phyloP scores from a whole-genome alignment of 1,140 invertebrate genomes.

The Aradophagus sp. region DNA sequence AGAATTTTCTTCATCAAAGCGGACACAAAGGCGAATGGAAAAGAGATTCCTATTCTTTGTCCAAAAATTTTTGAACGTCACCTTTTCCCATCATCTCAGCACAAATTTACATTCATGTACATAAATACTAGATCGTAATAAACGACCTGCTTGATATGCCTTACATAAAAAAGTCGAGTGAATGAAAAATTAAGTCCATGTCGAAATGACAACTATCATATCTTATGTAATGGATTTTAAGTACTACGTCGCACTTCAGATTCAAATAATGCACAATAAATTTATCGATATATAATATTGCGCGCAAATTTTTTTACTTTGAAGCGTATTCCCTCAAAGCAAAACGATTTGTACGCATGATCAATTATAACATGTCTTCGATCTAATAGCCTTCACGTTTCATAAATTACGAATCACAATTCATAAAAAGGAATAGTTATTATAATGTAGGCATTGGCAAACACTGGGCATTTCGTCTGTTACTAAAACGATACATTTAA shows the following conservation, averaged over 20 bases:
- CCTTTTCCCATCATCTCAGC: slow-evolving; percentile 2
- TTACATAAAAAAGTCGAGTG: too few species aligned
- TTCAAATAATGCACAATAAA: slow-evolving; percentile 47
- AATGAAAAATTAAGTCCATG: slow-evolving; percentile 19
- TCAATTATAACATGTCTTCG: slow-evolving; percentile 9
- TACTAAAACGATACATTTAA: too few species aligned
- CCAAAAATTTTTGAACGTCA: slow-evolving; percentile 9
- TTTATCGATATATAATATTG: slow-evolving; percentile 11
- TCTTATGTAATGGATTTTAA: slow-evolving; percentile 35
- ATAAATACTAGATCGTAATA: slow-evolving; percentile 19
- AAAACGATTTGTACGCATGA: slow-evolving; percentile 6
- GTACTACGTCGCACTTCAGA: slow-evolving; percentile 36
- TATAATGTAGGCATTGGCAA: slow-evolving; percentile 24
- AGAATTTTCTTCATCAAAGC: neutral
- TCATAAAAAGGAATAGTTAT: slow-evolving; percentile 27
- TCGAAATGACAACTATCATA: slow-evolving; percentile 22
- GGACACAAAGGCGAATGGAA: too few species aligned
- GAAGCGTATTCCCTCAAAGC: neutral
- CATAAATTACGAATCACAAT: too few species aligned
- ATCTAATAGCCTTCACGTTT: slow-evolving; percentile 31
- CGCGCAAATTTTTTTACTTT: slow-evolving; percentile 10
- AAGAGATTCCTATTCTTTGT: slow-evolving; percentile 15
- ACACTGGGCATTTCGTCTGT: too few species aligned
- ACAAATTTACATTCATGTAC: slow-evolving; percentile 15
- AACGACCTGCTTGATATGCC: slow-evolving; percentile 43